Evolutionary conservation across 2,113 vertebrate genomes (phyloP).

Genomic region (Alethe diademata): DNA sequence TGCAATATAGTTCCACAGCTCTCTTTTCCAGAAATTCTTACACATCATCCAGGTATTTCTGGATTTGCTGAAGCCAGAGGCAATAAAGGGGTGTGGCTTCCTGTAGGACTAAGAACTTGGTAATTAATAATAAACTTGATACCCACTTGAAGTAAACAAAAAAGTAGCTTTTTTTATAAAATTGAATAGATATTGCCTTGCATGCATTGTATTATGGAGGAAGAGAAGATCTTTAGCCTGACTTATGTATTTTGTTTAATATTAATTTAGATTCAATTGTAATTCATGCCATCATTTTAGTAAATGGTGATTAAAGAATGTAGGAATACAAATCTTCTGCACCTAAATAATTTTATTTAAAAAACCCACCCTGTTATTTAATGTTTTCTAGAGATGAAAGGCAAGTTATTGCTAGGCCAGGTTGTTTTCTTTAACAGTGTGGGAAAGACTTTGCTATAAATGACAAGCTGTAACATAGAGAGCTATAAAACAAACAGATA

Average conservation of each 20-base stretch:
- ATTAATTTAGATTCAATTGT: background rate
- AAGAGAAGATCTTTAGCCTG: background rate
- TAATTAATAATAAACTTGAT: background rate
- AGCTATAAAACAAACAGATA: background rate
- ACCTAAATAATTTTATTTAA: background rate
- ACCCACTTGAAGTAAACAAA: background rate
- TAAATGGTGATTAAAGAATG: background rate
- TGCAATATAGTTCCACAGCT: background rate
- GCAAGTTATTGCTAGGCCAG: background rate
- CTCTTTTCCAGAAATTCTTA: background rate
- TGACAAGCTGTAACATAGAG: background rate
- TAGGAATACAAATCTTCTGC: background rate
- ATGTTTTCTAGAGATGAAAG: background rate
- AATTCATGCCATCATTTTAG: background rate
- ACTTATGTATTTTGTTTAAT: background rate
- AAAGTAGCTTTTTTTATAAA: background rate
- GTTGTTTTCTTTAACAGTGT: background rate
- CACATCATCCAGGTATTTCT: background rate
- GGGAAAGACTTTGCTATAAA: background rate
- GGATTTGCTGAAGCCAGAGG: background rate
- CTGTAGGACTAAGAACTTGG: background rate
- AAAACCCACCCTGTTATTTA: fast-evolving
- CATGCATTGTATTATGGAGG: background rate
- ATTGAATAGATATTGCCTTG: background rate
- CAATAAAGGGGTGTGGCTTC: background rate